Evolutionary conservation across 1,140 invertebrate species (phyloP), one percentile per base, ranked within the genome.

Genomic region (Temnothorax curvispinosus): DNA sequence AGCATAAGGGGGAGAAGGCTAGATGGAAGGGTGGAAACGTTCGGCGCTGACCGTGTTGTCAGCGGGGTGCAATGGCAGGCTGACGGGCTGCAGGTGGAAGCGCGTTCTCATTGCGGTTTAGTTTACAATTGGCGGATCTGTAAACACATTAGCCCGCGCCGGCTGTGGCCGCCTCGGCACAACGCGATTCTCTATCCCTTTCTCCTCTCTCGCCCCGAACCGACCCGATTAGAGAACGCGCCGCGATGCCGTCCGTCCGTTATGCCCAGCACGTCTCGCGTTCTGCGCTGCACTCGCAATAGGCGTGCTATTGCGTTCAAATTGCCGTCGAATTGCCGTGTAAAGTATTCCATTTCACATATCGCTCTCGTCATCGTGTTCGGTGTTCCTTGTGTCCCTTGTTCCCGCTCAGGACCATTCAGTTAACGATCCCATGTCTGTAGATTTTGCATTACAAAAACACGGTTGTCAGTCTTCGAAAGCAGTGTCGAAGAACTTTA

Each of bases 61-160:
- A 44, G 27, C 27, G 52, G 41, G 27, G 32, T 54, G 86, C 72
- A 78, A 78, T 75, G 84, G 56, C 58, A 56, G 54, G 35, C 69
- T 9, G 38, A 18, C 44, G 47, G 15, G 81, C 41, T 50, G 67
- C 69, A 86, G 67, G 7, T 87, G 74, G 65, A 27, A 54, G 47
- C 32, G 52, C 41, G 52, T 50, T 52, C 35, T 67, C 60, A 69
- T 82, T 81, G 81, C 50, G 89, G 89, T 90, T 81, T 90, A 62
- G 86, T 90, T 91, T 88, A 77, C 89, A 90, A 90, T 90, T 67
- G 89, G 62, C 76, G 85, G 71, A 87, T 90, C 82, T 87, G 90
- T 89, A 91, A 91, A 91, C 89, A 90, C 89, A 89, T 91, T 91
- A 89, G 82, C 89, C 56, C 5, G 76, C 69, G 71, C 60, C 64